Evolutionary conservation across 2,797 vertebrate genomes (phyloP).

Genomic region (Pangasius macronema): DNA sequence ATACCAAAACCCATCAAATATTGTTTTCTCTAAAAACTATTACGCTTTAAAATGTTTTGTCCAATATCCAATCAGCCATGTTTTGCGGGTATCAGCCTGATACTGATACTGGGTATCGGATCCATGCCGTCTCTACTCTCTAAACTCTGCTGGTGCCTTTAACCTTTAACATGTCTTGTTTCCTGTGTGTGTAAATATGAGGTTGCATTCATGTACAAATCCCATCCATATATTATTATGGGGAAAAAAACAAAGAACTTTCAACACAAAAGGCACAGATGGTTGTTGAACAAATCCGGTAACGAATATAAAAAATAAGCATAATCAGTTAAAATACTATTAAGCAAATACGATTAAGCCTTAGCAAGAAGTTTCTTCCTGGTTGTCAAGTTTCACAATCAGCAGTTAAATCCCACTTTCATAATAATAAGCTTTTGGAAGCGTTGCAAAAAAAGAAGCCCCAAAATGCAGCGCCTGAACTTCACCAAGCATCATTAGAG

Average conservation of each 20-base stretch:
- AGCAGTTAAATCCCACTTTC: not conserved
- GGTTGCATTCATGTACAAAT: not conserved
- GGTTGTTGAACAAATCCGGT: not conserved
- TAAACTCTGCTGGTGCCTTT: not conserved
- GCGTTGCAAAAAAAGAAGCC: not conserved
- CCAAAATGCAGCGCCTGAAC: not conserved
- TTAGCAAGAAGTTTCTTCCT: not conserved
- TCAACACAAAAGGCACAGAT: not conserved
- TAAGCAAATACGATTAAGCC: not conserved
- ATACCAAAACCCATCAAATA: not conserved
- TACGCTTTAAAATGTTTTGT: not conserved
- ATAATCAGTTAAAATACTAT: not conserved
- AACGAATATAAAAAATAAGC: not conserved
- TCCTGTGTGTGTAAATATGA: not conserved
- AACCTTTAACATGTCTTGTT: not conserved
- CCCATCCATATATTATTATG: not conserved
- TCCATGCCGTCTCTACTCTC: not conserved
- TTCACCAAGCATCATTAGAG: not conserved
- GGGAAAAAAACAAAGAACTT: not conserved
- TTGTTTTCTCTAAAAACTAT: not conserved
- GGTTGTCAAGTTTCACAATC: not conserved
- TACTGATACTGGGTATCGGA: not conserved
- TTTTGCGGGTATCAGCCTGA: not conserved
- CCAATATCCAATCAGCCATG: not conserved
- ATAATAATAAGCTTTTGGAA: not conserved